A percentile compares a stretch with the other conserved stretches of the same genome.
Conservation (phyloP, 1,140 invertebrate species). For the Phymastichus coffea region DNA sequence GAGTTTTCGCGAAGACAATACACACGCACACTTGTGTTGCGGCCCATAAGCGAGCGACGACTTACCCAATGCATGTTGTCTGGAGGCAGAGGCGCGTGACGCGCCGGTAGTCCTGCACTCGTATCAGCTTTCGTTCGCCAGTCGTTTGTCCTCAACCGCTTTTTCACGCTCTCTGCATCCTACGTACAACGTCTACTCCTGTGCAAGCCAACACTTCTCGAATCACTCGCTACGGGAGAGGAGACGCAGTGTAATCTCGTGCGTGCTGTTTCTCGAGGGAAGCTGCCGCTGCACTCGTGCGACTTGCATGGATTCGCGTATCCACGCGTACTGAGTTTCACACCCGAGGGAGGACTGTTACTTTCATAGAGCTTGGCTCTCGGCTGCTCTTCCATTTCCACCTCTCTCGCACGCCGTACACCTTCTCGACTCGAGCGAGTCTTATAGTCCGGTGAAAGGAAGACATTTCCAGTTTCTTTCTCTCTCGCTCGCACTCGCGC, state of each 20-base stretch:
- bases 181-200: too few species aligned
- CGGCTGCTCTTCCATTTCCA: slow-evolving; percentile 24
- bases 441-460: slow-evolving; percentile 54
- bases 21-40: neutral
- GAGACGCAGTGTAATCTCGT: too few species aligned
- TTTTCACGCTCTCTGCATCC: neutral
- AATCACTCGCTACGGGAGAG: too few species aligned
- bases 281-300: neutral
- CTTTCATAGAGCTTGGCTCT: slow-evolving; percentile 49
- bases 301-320: slow-evolving; percentile 17
- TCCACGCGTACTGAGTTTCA: slow-evolving; percentile 13
- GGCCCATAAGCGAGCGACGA: too few species aligned
- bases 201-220: too few species aligned
- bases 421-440: too few species aligned
- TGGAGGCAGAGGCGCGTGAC: neutral
- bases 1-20: too few species aligned
- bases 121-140: neutral
- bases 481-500: neutral
- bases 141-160: neutral
- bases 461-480: slow-evolving; percentile 38
- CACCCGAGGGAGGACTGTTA: slow-evolving; percentile 14
- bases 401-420: too few species aligned
- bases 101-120: neutral
- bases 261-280: too few species aligned
- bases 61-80: slow-evolving; percentile 26